Conservation (phyloP, 2,888 invertebrate species). For the Chydorus sphaericus region DNA sequence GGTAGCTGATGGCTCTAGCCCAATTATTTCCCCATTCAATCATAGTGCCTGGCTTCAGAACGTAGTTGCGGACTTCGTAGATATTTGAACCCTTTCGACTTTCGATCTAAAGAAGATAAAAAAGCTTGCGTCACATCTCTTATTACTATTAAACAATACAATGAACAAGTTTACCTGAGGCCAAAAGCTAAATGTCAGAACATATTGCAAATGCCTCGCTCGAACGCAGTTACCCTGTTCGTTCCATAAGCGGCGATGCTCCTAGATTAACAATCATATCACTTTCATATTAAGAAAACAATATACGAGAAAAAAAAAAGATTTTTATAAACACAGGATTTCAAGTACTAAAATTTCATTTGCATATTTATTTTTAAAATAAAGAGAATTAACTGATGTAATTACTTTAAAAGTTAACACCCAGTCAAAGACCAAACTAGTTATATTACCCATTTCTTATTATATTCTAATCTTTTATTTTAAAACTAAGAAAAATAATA, state of each 20-base stretch:
- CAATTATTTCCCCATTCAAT: conserved; percentile 99
- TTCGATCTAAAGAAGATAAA: conserved; percentile 35
- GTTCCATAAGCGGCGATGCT: conserved; percentile 48
- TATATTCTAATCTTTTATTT: too few species aligned
- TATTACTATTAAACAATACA: neutral
- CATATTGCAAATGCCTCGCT: conserved; percentile 78
- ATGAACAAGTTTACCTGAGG: conserved; percentile 40
- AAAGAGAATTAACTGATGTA: too few species aligned
- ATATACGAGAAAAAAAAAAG: too few species aligned
- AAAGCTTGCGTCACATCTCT: neutral
- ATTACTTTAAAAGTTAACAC: too few species aligned
- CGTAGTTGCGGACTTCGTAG: conserved; percentile 86
- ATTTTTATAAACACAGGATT: too few species aligned
- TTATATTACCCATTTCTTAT: too few species aligned
- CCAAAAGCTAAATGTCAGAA: conserved; percentile 96
- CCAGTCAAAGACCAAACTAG: too few species aligned
- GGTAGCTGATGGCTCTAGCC: conserved; percentile 83
- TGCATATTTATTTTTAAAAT: too few species aligned
- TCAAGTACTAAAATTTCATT: too few species aligned
- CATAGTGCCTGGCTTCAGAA: conserved; percentile 95
- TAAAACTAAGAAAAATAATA: neutral
- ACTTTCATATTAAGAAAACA: too few species aligned
- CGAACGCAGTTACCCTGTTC: conserved; percentile 65
- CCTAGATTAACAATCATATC: too few species aligned
- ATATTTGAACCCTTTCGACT: conserved; percentile 59